Evolutionary conservation across 1,140 invertebrate genomes (phyloP).

Genomic region (Stratiolaelaps scimitus): DNA sequence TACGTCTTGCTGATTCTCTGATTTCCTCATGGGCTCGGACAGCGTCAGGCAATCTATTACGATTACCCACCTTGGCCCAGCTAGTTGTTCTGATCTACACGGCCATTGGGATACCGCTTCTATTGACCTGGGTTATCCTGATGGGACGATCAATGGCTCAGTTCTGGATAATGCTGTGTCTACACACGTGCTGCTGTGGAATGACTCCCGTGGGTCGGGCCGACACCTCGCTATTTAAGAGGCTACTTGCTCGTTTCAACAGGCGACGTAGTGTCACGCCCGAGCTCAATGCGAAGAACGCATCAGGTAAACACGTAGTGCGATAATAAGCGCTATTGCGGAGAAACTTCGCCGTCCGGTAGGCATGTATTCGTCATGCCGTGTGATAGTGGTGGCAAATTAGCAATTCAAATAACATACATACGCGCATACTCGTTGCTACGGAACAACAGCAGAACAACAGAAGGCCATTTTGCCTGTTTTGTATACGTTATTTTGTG

Average conservation of each 20-base stretch:
- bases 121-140: background rate
- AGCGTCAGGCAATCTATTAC: constrained; percentile 12
- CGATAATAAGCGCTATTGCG: no score
- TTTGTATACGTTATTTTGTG: no score
- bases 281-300: background rate
- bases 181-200: constrained; percentile 8
- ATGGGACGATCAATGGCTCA: constrained; percentile 25
- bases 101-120: constrained; percentile 3
- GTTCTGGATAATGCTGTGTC: constrained; percentile 28
- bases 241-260: background rate
- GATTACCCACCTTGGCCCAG: background rate
- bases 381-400: no score
- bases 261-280: background rate
- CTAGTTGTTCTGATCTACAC: constrained; percentile 1
- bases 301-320: no score
- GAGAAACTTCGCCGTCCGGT: no score
- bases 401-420: no score
- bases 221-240: background rate
- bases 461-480: no score
- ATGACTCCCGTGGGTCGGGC: background rate
- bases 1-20: no score
- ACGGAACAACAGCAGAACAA: no score
- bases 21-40: no score
- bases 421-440: no score
- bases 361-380: no score